Evolutionary conservation across 2,888 invertebrate genomes (phyloP), one percentile per base, ranked within the genome.

Genomic region (Liodrosophila aerea): DNA sequence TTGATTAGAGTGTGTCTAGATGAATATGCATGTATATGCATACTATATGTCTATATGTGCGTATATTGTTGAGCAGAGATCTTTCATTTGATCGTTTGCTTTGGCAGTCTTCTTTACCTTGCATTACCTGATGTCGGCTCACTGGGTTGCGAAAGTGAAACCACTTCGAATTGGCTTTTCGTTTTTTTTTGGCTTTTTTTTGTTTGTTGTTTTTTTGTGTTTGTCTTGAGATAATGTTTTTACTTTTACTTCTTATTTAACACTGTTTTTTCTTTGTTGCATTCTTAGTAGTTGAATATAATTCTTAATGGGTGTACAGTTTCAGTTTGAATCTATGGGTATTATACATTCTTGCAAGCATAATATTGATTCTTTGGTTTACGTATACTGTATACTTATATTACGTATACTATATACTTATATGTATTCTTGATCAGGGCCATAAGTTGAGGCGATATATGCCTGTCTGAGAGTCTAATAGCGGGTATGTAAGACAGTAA

Each of bases 111-210:
- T 11, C 39, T 11, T n/a, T 39, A 7, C 2, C 22, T 22, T 22
- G 22, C 22, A 22, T 16, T 16, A 11, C 16, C 16, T 39, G 9
- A 16, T 16, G 16, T 37, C 36, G 15, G 16, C 36, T 15, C 16
- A 16, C 15, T 37, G 9, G 16, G 41, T 40, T 22, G 44, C 41
- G 46, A 67, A 67, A 64, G 67, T 64, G 64, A 67, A 68, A 68
- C 52, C 50, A 53, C 43, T 58, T 43, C 37, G 12, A 46, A 33
- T 29, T 49, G 31, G 39, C 34, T n/a, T 49, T 2, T 22, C 22
- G 39, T 31, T n/a, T 49, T 2, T 22, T 5, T 22, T 22, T 5
- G 22, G 22, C 22, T 4, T 22, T 5, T 22, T 22, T 2, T 22
- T 5, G 2, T 22, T 22, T 22, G 22, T 22, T 5, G 2, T 22